Evolutionary conservation across 2,888 invertebrate species (phyloP), one percentile per base, ranked within the genome.

Genomic region (Dasypogon diadema): DNA sequence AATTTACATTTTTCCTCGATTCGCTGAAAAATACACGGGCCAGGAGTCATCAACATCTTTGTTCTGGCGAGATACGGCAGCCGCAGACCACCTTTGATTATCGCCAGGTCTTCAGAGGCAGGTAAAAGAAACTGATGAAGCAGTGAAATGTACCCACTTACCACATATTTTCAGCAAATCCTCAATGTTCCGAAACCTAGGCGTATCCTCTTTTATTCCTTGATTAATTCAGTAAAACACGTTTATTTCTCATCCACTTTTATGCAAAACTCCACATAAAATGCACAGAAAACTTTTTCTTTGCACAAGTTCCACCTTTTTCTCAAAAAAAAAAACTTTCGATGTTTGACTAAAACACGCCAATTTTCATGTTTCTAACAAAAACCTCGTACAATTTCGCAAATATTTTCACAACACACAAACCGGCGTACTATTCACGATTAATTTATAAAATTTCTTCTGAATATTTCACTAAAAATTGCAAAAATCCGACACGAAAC

Each of bases 291-390:
- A 34, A 60, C 18, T 26, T 5, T 65, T 65, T 70, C 65, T 21
- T 16, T 34, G 18, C 46, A 68, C 37, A 68, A 68, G 65, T 68
- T 48, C 54, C 70, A 70, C 70, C 70, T 70, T 70, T 30, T 70
- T 70, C 34, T 14, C 37, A 18, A 46, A 63, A 42, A 65, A 26
- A 46, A 65, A 12, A 8, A 26, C 37, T 37, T 65, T 24, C 65
- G 42, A 42, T 42, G 12, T 42, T 42, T 42, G n/a, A 42, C 42
- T 30, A 42, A 42, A 65, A 46, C 26, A 65, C 48, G 21, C 22
- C 24, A 46, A 46, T 42, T 48, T 48, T 46, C 24, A 21, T 65
- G 65, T 65, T 65, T 65, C 22, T 65, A 65, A 65, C 65, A 65
- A 65, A 60, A 65, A 65, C 48, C 54, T 30, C 1, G 5, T 6